A percentile compares a stretch with the other conserved stretches of the same genome.
Evolutionary conservation across 2,888 invertebrate species (phyloP).

Genomic region (Acleris laterana): DNA sequence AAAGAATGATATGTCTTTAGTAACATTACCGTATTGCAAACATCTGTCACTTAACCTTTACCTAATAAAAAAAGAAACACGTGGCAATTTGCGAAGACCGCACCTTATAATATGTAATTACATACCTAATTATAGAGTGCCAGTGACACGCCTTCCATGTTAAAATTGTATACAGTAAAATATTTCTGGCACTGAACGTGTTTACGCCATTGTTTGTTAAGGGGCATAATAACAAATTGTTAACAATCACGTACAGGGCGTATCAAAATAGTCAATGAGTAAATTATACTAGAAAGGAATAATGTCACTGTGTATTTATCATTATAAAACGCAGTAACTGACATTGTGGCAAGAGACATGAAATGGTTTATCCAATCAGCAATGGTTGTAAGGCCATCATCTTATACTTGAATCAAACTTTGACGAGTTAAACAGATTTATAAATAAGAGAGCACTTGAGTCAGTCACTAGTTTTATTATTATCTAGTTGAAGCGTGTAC

Average conservation of each 20-base stretch:
- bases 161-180: no score
- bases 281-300: background rate
- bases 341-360: background rate
- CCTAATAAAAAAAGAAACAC: conserved; percentile 24
- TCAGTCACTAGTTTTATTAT: no score
- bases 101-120: conserved; percentile 52
- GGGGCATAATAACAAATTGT: conserved; percentile 48
- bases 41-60: conserved; percentile 71
- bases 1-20: conserved; percentile 14
- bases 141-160: no score
- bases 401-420: no score
- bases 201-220: conserved; percentile 27
- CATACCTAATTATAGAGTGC: conserved; percentile 24
- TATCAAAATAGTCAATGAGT: conserved; percentile 49
- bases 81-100: conserved; percentile 43
- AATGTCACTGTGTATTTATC: background rate
- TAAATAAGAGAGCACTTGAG: no score
- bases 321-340: background rate
- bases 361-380: no score
- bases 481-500: background rate
- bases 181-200: no score
- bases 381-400: no score
- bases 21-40: conserved; percentile 46
- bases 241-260: conserved; percentile 49
- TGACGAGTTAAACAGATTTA: no score